Base-by-base conservation (phyloP, 2,888 invertebrate genomes). In the Xestia rhomboidea region DNA sequence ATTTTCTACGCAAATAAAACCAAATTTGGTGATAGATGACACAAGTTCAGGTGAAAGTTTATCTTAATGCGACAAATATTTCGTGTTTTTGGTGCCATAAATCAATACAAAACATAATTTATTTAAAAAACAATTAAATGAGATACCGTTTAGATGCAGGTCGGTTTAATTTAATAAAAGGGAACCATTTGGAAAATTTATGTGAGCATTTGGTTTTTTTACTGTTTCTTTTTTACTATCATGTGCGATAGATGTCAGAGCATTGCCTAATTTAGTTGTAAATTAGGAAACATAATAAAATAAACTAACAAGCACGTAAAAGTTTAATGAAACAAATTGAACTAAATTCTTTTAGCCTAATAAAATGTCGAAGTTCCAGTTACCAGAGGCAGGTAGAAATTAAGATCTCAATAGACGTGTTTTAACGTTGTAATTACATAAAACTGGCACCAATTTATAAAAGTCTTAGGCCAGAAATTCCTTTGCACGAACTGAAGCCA, bases 1-100 rank as follows among this genome's bases (percentile, higher is more conserved):
- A 73, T 75, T 86, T 66, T 76, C 38, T 76, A 88, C 75, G 70
- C 64, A 77, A 86, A 88, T 77, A 79, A 51, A 69, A 44, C 63
- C 68, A 46, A 49, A 76, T 66, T 70, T 64, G 38, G 64, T 77
- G 77, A 86, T 67, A 57, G 38, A 71, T 79, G 67, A 30, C 62
- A 41, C 62, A 66, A 62, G 51, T 46, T 49, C 15, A 63, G 38
- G 70, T 27, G 81, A 83, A 88, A 86, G 69, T 79, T 77, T 86
- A 57, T 64, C 44, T 66, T 64, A 73, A 76, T 60, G 46, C 49
- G 62, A 67, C 44, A 38, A 62, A 76, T 54, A 64, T 76, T 70
- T 86, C 64, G 54, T 77, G 38, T 66, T 72, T 72, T 60, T 4
- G 1, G 21, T 69, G 27, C 30, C 38, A 41, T 79, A 72, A 70